Percentiles rank a stretch among this genome's conserved stretches.
phyloP scores from a whole-genome alignment of 2,113 vertebrate genomes.

The Mobula hypostoma region DNA sequence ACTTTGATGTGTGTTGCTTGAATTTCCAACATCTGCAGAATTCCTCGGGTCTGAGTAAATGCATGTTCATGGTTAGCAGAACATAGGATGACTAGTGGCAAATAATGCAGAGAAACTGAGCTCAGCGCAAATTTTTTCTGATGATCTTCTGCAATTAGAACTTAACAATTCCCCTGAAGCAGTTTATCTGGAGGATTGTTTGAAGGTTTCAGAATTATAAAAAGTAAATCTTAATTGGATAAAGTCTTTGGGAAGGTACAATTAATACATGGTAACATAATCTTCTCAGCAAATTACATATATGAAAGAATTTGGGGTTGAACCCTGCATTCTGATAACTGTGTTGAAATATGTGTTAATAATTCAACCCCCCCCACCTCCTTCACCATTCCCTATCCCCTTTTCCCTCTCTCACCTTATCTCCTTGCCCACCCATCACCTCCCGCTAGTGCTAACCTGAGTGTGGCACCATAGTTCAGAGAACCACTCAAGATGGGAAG shows the following conservation, averaged over 20 bases:
- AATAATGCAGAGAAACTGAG: background rate
- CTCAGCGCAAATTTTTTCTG: background rate
- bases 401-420: too few relatives aligned
- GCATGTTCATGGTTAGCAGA: too few relatives aligned
- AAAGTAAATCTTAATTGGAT: background rate
- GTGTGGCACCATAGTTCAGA: too few relatives aligned
- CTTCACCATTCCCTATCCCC: background rate
- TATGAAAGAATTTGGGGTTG: background rate
- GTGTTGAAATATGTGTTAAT: background rate
- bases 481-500: too few relatives aligned
- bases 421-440: too few relatives aligned
- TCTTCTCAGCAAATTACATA: too few relatives aligned
- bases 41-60: too few relatives aligned
- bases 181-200: background rate
- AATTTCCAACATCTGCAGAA: too few relatives aligned
- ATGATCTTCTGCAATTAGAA: too few relatives aligned
- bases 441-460: too few relatives aligned
- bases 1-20: too few relatives aligned
- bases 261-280: background rate
- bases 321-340: background rate
- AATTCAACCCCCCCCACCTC: background rate
- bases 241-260: background rate
- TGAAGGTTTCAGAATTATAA: background rate
- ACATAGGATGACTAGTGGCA: background rate
- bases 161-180: too few relatives aligned